A percentile compares a stretch with the other conserved stretches of the same genome.
phyloP scores from a whole-genome alignment of 2,113 vertebrate species.

The Poeciliopsis turrubarensis region DNA sequence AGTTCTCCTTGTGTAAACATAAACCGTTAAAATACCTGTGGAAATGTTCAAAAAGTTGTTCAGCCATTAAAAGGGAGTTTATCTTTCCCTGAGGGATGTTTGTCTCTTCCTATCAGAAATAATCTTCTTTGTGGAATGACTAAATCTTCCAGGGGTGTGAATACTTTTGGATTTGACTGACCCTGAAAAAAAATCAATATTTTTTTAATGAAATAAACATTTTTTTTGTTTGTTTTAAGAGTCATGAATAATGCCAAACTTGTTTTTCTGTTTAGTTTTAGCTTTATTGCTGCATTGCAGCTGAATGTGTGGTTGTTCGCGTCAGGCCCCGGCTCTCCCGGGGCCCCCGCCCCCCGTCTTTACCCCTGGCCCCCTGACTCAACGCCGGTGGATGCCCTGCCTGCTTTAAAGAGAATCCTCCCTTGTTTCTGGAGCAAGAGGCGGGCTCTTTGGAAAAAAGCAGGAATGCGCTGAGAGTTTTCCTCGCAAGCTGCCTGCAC shows the following conservation, averaged over 20 bases:
- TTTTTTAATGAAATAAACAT: too few relatives aligned
- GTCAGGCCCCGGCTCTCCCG: background rate
- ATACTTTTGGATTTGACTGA: background rate
- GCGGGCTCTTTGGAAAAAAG: slow-evolving; percentile 70
- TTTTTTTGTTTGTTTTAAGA: too few relatives aligned
- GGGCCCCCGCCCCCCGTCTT: background rate
- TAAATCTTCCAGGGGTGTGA: background rate
- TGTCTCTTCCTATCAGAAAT: background rate
- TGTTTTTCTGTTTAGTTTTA: background rate
- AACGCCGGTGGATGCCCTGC: slow-evolving; percentile 23
- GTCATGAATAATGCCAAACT: background rate
- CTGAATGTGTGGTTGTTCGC: background rate
- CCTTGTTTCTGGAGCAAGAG: slow-evolving; percentile 76
- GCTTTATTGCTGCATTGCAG: background rate
- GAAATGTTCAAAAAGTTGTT: background rate
- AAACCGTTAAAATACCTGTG: background rate
- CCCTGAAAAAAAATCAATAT: too few relatives aligned
- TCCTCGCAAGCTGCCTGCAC: slow-evolving; percentile 56
- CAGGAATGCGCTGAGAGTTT: slow-evolving; percentile 77
- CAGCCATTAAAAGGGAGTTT: background rate
- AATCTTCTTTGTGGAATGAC: background rate
- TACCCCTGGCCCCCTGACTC: slow-evolving; percentile 15
- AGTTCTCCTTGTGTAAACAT: too few relatives aligned
- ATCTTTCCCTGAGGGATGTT: background rate
- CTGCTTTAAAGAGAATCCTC: slow-evolving; percentile 62